Conservation (phyloP, 2,113 vertebrate genomes). For the Triplophysa rosa region DNA sequence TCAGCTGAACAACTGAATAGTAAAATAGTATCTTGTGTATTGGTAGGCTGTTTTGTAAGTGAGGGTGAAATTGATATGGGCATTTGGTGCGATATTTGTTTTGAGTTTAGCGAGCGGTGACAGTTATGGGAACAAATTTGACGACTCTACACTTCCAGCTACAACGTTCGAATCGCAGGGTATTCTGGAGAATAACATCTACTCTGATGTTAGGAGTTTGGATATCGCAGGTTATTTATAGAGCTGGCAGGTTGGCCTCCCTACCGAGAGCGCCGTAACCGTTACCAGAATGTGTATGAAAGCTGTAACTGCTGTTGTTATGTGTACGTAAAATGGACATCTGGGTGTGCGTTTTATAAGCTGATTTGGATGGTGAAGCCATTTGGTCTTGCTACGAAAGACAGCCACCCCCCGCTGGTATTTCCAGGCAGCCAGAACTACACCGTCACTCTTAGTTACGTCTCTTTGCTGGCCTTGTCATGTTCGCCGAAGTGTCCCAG, state of each 20-base stretch:
- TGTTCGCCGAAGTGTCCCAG: constrained; percentile 38
- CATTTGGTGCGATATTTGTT: neutral
- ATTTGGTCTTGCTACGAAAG: constrained; percentile 34
- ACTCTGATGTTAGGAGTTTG: neutral
- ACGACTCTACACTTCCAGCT: neutral
- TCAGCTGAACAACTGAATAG: neutral
- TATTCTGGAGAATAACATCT: neutral
- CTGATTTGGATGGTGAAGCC: constrained; percentile 18
- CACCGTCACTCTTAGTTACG: constrained; percentile 42
- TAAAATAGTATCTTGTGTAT: neutral
- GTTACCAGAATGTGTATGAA: constrained; percentile 27
- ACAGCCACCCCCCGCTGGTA: constrained; percentile 2
- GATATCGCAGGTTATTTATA: constrained; percentile 5
- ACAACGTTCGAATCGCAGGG: neutral
- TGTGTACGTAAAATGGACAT: constrained; percentile 31
- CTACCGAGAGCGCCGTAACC: neutral
- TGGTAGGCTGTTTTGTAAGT: neutral
- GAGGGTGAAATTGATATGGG: neutral
- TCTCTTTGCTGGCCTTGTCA: constrained; percentile 42
- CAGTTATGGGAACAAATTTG: constrained; percentile 7
- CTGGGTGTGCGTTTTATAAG: constrained; percentile 36
- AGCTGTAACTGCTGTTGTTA: constrained; percentile 16
- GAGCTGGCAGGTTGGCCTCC: constrained; percentile 6
- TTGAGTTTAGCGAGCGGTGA: neutral
- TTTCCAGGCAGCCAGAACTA: constrained; percentile 31